A percentile compares a stretch with the other conserved stretches of the same genome.
Evolutionary conservation across 37 sponge, comb jelly and placozoan species (phyloP).

Genomic region (Theonella swinhoei): DNA sequence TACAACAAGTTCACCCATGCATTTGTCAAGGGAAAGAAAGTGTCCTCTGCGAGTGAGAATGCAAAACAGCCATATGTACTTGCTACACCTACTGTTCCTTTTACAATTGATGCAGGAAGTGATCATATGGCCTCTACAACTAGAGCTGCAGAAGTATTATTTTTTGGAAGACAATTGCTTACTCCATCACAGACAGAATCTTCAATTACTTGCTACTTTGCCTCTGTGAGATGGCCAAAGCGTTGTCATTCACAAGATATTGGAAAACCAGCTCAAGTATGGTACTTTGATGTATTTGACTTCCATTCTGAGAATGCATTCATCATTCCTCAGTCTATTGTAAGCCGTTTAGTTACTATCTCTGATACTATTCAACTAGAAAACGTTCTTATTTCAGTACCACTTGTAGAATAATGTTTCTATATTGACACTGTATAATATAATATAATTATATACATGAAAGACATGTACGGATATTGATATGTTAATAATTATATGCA

Average conservation of each 20-base stretch:
- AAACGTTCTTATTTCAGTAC: neutral
- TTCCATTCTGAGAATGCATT: neutral
- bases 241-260: neutral
- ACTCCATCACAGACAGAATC: neutral
- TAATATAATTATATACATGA: too few species aligned
- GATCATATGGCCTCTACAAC: too few species aligned
- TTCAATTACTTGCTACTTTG: neutral
- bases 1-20: too few species aligned
- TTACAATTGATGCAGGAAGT: too few species aligned
- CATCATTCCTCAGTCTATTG: neutral
- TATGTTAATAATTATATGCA: too few species aligned
- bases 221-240: neutral
- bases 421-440: too few species aligned
- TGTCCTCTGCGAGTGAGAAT: too few species aligned
- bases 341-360: neutral
- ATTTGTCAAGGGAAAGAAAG: too few species aligned
- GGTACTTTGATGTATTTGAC: neutral
- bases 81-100: too few species aligned
- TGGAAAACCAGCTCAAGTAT: neutral
- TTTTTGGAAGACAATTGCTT: neutral
- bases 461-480: too few species aligned
- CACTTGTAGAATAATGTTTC: neutral
- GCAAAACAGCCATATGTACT: too few species aligned
- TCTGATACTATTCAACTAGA: neutral
- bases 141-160: too few species aligned